Conservation (phyloP, 1,140 invertebrate species). For the Aphis gossypii region DNA sequence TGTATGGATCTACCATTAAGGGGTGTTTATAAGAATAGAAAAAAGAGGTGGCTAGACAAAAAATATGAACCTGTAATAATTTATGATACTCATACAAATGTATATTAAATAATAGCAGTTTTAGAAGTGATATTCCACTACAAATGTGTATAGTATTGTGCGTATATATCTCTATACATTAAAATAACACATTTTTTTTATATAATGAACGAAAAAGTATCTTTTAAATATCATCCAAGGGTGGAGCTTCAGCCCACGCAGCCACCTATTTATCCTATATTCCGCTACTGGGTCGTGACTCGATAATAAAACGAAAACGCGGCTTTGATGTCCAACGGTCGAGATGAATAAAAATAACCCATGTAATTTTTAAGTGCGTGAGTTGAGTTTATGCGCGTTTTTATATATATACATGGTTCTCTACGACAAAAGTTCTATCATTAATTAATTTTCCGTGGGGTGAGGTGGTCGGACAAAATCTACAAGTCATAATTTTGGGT, state of each 20-base stretch:
- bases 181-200: neutral
- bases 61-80: neutral
- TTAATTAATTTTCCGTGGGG: neutral
- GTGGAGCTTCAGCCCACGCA: neutral
- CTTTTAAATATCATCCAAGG: constrained; percentile 5
- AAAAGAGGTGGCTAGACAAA: neutral
- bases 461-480: neutral
- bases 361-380: neutral
- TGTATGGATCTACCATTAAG: no score
- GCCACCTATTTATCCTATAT: neutral
- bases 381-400: neutral
- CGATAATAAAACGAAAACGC: neutral
- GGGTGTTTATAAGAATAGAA: no score
- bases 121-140: neutral
- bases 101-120: neutral
- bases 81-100: neutral
- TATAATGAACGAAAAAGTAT: neutral
- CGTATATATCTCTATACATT: neutral
- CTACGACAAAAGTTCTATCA: neutral
- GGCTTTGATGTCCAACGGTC: neutral
- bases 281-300: neutral
- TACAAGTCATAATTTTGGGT: neutral
- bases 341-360: neutral
- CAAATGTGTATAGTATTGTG: neutral
- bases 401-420: neutral